Conservation (phyloP, 2,113 vertebrate genomes). For the Odobenus rosmarus region DNA sequence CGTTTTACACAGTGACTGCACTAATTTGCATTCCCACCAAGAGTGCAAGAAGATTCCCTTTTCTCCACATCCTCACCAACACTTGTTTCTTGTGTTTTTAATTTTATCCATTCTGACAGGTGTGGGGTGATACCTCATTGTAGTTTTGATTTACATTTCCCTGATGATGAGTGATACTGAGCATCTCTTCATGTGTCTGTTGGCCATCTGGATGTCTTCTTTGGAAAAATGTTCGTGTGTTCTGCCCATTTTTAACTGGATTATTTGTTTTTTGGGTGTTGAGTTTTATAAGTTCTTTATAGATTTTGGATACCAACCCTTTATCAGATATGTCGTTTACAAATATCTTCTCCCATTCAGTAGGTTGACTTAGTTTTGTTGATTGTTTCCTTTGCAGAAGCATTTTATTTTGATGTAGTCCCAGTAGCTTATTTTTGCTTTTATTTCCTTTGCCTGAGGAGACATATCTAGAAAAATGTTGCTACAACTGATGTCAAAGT, state of each 20-base stretch:
- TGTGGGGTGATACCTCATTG: background rate
- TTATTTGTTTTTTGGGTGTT: background rate
- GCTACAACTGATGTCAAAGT: background rate
- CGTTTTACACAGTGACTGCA: background rate
- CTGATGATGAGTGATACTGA: background rate
- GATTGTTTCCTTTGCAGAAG: background rate
- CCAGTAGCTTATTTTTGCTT: background rate
- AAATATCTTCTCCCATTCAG: background rate
- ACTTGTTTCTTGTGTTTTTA: background rate
- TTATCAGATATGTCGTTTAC: background rate
- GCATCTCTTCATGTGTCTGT: background rate
- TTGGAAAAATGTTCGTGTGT: background rate
- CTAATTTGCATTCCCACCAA: background rate
- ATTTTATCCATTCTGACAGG: background rate
- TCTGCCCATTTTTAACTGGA: background rate
- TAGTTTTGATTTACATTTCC: background rate
- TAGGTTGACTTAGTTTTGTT: background rate
- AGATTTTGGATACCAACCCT: background rate
- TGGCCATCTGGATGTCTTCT: background rate
- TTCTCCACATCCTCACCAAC: background rate
- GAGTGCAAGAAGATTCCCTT: background rate
- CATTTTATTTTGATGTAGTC: background rate
- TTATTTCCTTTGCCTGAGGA: background rate
- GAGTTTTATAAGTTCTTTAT: background rate
- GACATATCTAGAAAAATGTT: background rate